Conservation (phyloP, 2,113 vertebrate genomes). For the Nothoprocta perdicaria region DNA sequence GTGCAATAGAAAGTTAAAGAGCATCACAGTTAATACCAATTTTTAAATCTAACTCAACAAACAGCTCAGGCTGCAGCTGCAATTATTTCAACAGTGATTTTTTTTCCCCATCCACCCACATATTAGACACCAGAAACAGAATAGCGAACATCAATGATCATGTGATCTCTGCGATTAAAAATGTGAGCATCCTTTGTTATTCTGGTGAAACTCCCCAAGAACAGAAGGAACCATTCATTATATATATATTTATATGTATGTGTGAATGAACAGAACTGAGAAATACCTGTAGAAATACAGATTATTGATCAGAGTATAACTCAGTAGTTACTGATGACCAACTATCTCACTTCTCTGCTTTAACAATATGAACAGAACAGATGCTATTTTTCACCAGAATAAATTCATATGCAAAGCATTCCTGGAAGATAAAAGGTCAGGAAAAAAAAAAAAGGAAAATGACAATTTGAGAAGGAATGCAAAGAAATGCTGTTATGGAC, state of each 20-base stretch:
- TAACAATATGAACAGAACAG: background rate
- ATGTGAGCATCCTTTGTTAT: background rate
- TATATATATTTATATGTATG: background rate
- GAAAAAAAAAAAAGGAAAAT: background rate
- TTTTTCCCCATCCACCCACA: background rate
- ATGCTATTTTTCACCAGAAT: background rate
- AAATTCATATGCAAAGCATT: background rate
- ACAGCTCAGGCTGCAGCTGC: background rate
- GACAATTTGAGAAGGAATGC: background rate
- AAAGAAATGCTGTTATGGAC: background rate
- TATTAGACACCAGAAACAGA: background rate
- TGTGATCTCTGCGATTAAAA: background rate
- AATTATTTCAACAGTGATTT: background rate
- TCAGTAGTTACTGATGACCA: background rate
- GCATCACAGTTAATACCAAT: background rate
- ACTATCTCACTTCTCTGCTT: background rate
- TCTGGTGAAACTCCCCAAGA: background rate
- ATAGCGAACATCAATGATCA: background rate
- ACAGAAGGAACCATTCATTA: rapidly evolving
- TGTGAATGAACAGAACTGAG: background rate
- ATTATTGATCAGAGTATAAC: background rate
- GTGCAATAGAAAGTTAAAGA: background rate
- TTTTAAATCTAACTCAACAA: background rate
- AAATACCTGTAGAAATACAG: rapidly evolving
- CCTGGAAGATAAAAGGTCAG: background rate